phyloP scores from a whole-genome alignment of 2,113 vertebrate species.

The Axis porcinus region DNA sequence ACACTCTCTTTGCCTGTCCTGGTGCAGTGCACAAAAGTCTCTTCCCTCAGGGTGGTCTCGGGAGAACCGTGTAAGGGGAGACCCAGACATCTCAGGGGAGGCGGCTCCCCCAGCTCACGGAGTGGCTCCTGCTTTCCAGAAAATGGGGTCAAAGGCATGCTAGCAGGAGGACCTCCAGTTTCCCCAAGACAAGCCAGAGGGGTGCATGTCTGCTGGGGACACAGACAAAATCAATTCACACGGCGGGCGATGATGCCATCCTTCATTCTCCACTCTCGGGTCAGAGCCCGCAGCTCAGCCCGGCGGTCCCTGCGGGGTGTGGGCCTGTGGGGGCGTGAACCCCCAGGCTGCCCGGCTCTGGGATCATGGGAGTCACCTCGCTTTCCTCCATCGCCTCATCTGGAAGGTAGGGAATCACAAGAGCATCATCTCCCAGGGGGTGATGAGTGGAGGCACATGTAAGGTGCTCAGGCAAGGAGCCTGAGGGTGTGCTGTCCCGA shows the following conservation, averaged over 20 bases:
- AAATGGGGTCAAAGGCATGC: background rate
- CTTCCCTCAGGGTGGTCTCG: background rate
- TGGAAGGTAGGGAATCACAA: background rate
- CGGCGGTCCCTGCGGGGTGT: accelerated
- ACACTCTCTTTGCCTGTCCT: background rate
- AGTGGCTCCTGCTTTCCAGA: background rate
- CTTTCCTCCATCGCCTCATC: background rate
- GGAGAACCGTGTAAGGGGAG: background rate
- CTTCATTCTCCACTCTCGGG: background rate
- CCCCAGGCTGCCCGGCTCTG: accelerated
- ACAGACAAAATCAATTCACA: background rate
- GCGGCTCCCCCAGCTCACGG: background rate
- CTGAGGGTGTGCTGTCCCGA: background rate
- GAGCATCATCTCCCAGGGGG: background rate
- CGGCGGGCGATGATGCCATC: accelerated
- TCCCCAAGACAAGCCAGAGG: background rate
- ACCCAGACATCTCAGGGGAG: background rate
- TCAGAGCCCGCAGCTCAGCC: background rate
- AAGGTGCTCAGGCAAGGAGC: background rate
- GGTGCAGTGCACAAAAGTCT: background rate
- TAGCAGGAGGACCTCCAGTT: background rate
- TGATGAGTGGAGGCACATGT: accelerated
- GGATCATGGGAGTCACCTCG: background rate
- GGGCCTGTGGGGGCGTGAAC: background rate
- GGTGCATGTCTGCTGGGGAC: background rate